Evolutionary conservation across 53 echinoderm and acorn worm species (phyloP).

Genomic region (Zoroaster sp.): DNA sequence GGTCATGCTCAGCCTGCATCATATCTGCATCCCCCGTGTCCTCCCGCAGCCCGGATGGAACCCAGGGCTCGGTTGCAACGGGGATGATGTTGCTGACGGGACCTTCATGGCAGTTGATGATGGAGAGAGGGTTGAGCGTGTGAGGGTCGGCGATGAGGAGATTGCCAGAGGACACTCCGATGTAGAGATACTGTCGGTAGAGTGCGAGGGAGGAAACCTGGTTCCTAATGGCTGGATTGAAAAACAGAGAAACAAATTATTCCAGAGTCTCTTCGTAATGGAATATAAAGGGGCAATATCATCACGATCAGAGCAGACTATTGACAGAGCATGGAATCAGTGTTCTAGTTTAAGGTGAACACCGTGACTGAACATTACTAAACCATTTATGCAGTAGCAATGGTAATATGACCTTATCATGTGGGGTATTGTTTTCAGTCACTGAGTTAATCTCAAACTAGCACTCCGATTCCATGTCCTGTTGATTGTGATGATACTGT

Average conservation of each 20-base stretch:
- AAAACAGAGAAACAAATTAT: neutral
- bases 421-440: too few relatives aligned
- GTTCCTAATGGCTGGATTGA: slow-evolving; percentile 61
- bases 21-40: neutral
- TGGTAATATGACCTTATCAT: too few relatives aligned
- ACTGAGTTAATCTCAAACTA: too few relatives aligned
- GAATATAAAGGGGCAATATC: too few relatives aligned
- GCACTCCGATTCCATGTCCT: too few relatives aligned
- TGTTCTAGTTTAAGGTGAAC: too few relatives aligned
- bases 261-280: too few relatives aligned
- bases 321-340: too few relatives aligned
- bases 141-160: slow-evolving; percentile 78
- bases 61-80: slow-evolving; percentile 47
- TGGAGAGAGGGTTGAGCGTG: slow-evolving; percentile 68
- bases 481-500: too few relatives aligned
- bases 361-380: too few relatives aligned
- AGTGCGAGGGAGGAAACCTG: slow-evolving; percentile 82
- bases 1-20: neutral
- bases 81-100: slow-evolving; percentile 82
- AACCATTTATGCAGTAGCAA: too few relatives aligned
- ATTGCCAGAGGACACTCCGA: slow-evolving; percentile 83
- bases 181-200: slow-evolving; percentile 77
- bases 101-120: slow-evolving; percentile 91
- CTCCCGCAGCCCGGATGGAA: neutral
- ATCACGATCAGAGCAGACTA: too few relatives aligned